Evolutionary conservation across 2,797 vertebrate species (phyloP), one percentile per base, ranked within the genome.

Genomic region (Liparis tanakae): DNA sequence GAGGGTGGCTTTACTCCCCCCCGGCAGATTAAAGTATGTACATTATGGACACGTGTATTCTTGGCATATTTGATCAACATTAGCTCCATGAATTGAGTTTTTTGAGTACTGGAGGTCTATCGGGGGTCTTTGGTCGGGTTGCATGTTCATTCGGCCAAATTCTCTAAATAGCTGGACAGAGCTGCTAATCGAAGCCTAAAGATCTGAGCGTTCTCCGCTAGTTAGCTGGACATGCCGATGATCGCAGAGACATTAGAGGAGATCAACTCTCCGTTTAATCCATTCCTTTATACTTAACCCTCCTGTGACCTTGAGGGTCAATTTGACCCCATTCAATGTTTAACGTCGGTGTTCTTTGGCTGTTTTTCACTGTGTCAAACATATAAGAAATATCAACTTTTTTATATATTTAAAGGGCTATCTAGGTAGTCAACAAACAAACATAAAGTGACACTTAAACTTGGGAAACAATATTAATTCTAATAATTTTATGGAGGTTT

Each of bases 1-100:
- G 33, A 72, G 39, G 33, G 30, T 53, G 48, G 44, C 43, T 66
- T 15, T 50, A 61, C 56, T 65, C 33, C 67, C 34, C 48, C 39
- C 46, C 46, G 48, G 13, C 34, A 56, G 7, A 64, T 43, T 30
- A 54, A 63, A 39, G 2, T 25, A 60, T 39, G 10, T 30, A 17
- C 1, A 6, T 10, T 13, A 20, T 59, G 20, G 64, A 6, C 66
- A 18, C 33, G 48, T 18, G 5, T 30, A n/a, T 57, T 33, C 14
- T 34, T 44, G 15, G 10, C 20, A 51, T 34, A 46, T 57, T 10
- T 34, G 3, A 37, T 37, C 44, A 50, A 17, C 41, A 43, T 43
- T 14, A 43, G 41, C 41, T 43, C 43, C 43, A 15, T 17, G 43
- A 44, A 44, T 44, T 44, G 14, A 36, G 36, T 36, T 36, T 37